Conservation (phyloP, 2,113 vertebrate genomes). For the Maccullochella peelii region DNA sequence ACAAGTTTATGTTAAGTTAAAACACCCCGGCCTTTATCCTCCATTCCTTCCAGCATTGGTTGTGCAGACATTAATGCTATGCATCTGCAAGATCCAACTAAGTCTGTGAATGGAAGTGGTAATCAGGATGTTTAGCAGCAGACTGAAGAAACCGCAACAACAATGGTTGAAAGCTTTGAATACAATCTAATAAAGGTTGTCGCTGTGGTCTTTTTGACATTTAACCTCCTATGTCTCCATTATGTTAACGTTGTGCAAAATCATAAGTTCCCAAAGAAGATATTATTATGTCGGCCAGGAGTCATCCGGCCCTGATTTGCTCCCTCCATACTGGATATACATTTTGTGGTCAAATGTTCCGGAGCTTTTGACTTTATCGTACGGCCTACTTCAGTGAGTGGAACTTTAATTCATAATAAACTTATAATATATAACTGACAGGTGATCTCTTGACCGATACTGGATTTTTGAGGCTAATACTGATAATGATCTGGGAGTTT, state of each 20-base stretch:
- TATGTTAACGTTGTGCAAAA: not conserved
- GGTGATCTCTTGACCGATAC: not conserved
- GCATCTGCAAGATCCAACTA: not conserved
- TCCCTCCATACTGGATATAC: not conserved
- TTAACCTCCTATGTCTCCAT: not conserved
- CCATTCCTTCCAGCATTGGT: not conserved
- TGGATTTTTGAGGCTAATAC: not conserved
- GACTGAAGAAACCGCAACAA: not conserved
- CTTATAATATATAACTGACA: not conserved
- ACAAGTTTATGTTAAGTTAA: no score
- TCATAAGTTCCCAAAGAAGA: not conserved
- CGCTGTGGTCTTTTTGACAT: no score
- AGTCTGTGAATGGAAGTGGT: not conserved
- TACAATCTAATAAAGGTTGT: not conserved
- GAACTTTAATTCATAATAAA: not conserved
- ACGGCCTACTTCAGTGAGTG: no score
- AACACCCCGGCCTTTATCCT: not conserved
- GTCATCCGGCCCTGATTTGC: not conserved
- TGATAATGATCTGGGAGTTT: not conserved
- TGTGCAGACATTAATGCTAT: not conserved
- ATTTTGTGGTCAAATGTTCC: not conserved
- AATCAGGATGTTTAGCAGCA: not conserved
- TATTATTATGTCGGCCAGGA: not conserved
- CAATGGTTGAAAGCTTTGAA: not conserved
- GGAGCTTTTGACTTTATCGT: not conserved